Evolutionary conservation across 2,113 vertebrate genomes (phyloP).

Genomic region (Struthidea cinerea): DNA sequence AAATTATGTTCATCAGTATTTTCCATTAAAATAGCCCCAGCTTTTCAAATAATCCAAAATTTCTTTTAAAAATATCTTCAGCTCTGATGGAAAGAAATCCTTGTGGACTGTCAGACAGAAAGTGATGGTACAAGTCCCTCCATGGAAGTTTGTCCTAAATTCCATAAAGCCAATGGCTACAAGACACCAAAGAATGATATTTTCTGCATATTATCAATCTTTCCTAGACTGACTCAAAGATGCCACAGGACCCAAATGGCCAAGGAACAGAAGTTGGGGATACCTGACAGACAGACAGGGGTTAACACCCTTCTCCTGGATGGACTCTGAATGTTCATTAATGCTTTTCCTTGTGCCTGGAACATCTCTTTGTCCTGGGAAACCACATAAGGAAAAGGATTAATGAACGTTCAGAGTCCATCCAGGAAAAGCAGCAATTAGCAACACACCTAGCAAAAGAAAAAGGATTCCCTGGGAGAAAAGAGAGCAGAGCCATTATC

Average conservation of each 20-base stretch:
- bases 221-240: neutral
- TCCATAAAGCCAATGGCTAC: neutral
- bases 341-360: neutral
- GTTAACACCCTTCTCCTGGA: neutral
- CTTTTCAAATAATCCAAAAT: neutral
- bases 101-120: neutral
- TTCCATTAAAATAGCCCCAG: neutral
- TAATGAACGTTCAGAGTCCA: neutral
- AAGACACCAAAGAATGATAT: neutral
- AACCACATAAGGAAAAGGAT: accelerated
- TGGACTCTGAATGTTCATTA: neutral
- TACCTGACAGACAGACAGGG: neutral
- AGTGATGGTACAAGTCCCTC: neutral
- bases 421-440: neutral
- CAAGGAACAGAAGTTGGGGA: neutral
- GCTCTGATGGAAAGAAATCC: neutral
- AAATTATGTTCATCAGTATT: neutral
- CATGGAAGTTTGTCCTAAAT: neutral
- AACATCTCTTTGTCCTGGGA: neutral
- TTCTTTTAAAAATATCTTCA: neutral
- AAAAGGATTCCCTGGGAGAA: neutral
- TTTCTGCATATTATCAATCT: neutral
- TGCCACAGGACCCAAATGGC: neutral
- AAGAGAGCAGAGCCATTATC: neutral
- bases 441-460: neutral